Percentiles rank a stretch among this genome's conserved stretches.
phyloP scores from a whole-genome alignment of 1,140 invertebrate species.

The Drosophila arawakana region DNA sequence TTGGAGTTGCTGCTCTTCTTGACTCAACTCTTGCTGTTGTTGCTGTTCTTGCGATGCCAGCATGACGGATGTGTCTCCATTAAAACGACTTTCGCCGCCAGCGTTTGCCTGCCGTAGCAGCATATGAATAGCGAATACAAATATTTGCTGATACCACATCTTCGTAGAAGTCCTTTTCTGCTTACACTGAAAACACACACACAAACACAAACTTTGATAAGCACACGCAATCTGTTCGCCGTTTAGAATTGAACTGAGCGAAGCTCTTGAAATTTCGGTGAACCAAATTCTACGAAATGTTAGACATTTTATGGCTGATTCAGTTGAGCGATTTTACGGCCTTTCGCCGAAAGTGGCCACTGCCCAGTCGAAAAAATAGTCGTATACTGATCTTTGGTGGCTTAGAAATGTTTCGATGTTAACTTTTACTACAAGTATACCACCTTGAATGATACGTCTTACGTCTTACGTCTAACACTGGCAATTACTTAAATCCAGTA shows the following conservation, averaged over 20 bases:
- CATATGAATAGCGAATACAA: conserved; percentile 48
- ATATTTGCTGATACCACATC: conserved; percentile 64
- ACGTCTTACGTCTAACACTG: background rate
- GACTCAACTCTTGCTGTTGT: conserved; percentile 19
- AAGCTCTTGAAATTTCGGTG: conserved; percentile 44
- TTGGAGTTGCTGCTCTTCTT: conserved; percentile 49
- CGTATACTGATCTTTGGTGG: conserved; percentile 35
- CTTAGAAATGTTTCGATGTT: conserved; percentile 9
- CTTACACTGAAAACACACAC: conserved; percentile 6
- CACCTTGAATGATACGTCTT: conserved; percentile 1
- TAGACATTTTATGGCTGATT: conserved; percentile 76
- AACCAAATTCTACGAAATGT: conserved; percentile 59
- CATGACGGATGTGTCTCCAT: conserved; percentile 61
- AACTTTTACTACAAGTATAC: conserved; percentile 33
- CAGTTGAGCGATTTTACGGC: conserved; percentile 70
- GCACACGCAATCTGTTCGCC: conserved; percentile 55
- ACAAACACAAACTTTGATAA: conserved; percentile 13
- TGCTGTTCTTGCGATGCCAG: conserved; percentile 12
- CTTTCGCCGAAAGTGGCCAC: conserved; percentile 74
- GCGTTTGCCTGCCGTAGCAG: conserved; percentile 35
- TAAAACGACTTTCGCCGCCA: conserved; percentile 54
- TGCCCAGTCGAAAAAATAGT: conserved; percentile 22
- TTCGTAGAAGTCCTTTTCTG: conserved; percentile 24
- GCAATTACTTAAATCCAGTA: conserved; percentile 20
- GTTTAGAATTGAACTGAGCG: conserved; percentile 69